phyloP scores from a whole-genome alignment of 2,888 invertebrate genomes.

The Phytoseiulus persimilis region DNA sequence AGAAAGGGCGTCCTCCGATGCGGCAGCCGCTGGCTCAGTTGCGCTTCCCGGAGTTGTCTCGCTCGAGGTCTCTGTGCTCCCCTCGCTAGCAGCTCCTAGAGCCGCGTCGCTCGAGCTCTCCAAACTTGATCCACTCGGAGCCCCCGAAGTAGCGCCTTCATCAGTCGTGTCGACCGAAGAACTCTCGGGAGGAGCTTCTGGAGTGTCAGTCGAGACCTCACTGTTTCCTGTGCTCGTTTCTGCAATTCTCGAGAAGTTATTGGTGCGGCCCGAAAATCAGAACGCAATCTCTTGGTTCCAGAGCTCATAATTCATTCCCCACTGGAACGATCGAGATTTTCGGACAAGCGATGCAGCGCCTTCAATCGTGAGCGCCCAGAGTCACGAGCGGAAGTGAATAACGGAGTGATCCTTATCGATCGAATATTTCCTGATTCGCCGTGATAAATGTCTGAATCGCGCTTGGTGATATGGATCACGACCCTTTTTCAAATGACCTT shows the following conservation, averaged over 20 bases:
- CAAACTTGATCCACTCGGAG: neutral
- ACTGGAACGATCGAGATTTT: neutral
- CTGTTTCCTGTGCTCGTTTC: neutral
- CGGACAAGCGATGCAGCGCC: neutral
- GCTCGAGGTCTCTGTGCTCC: constrained; percentile 33
- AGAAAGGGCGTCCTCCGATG: too few relatives aligned
- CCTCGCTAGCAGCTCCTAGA: constrained; percentile 41
- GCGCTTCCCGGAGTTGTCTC: constrained; percentile 42
- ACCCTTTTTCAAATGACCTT: neutral
- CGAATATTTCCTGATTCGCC: neutral
- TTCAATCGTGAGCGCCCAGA: neutral
- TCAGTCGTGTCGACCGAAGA: neutral
- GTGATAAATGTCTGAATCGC: neutral
- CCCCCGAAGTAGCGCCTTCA: neutral
- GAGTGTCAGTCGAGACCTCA: neutral
- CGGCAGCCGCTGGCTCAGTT: constrained; percentile 39
- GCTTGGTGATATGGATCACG: neutral
- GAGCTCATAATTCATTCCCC: neutral
- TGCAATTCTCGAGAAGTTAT: neutral
- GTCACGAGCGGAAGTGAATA: neutral
- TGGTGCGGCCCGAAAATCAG: neutral
- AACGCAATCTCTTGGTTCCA: neutral
- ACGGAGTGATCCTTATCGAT: neutral
- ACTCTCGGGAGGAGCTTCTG: neutral
- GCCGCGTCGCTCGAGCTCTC: neutral